Conservation (phyloP, 2,797 vertebrate species). For the Leuciscus waleckii region DNA sequence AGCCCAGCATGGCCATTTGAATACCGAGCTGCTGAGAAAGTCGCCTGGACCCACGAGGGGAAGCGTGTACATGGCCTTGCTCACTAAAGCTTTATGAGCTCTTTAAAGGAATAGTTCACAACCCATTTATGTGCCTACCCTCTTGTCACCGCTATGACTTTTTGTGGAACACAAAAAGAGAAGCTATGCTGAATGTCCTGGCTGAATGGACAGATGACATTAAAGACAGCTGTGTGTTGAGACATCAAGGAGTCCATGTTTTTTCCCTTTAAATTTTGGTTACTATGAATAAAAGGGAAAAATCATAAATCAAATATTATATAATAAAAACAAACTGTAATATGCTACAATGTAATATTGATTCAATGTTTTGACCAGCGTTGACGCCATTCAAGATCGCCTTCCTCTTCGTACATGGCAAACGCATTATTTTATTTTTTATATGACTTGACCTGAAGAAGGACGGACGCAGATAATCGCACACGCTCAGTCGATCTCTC, state of each 20-base stretch:
- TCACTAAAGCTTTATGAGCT: neutral
- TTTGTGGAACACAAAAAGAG: neutral
- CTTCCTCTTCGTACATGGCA: neutral
- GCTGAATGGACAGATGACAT: neutral
- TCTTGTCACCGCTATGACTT: neutral
- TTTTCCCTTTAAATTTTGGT: too few species aligned
- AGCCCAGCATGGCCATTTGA: conserved; percentile 30
- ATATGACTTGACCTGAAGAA: too few species aligned
- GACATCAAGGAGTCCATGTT: neutral
- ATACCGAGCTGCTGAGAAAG: conserved; percentile 37
- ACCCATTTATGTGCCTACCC: neutral
- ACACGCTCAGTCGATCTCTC: too few species aligned
- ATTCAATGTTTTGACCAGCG: neutral
- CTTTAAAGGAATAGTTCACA: conserved; percentile 18
- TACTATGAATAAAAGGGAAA: too few species aligned
- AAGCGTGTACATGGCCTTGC: neutral
- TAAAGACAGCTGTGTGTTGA: neutral
- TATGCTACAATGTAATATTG: neutral
- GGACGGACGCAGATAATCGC: too few species aligned
- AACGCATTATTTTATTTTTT: too few species aligned
- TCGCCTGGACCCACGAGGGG: neutral
- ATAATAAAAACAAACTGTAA: neutral
- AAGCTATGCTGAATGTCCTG: neutral
- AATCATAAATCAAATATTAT: too few species aligned
- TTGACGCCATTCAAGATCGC: neutral